Percentiles rank a stretch among this genome's conserved stretches.
phyloP scores from a whole-genome alignment of 1,140 invertebrate species.

The Ericerus pela region DNA sequence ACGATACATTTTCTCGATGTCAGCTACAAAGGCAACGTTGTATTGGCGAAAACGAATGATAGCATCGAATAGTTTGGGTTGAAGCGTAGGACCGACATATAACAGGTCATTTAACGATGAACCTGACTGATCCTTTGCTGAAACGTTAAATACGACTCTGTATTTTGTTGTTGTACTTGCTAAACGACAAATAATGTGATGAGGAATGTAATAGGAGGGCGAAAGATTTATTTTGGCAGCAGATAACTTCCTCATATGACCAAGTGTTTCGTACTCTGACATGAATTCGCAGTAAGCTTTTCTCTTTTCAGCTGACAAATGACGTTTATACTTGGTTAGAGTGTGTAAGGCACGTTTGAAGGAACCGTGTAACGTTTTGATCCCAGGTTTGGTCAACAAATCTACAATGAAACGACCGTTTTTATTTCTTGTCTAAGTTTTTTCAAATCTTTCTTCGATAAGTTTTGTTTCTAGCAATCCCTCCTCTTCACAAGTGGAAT shows the following conservation, averaged over 20 bases:
- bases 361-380: neutral
- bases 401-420: neutral
- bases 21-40: conserved; percentile 15
- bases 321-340: neutral
- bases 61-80: conserved; percentile 24
- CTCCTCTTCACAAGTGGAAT: neutral
- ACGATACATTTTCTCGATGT: neutral
- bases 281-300: neutral
- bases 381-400: neutral
- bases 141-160: conserved; percentile 30
- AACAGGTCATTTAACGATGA: conserved; percentile 24
- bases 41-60: conserved; percentile 20
- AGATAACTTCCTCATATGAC: neutral
- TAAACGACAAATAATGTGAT: neutral
- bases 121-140: conserved; percentile 20
- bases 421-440: neutral
- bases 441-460: neutral
- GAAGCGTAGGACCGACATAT: conserved; percentile 24
- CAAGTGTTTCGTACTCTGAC: neutral
- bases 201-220: neutral
- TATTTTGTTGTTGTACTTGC: conserved; percentile 24
- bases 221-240: neutral
- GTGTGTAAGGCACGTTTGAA: neutral
- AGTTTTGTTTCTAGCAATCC: neutral
- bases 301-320: neutral